These are phyloP conservation scores for Psammodynastes pulverulentus DNA, from an alignment of 2,113 vertebrate genomes.

Conservation along the genomic window DNA sequence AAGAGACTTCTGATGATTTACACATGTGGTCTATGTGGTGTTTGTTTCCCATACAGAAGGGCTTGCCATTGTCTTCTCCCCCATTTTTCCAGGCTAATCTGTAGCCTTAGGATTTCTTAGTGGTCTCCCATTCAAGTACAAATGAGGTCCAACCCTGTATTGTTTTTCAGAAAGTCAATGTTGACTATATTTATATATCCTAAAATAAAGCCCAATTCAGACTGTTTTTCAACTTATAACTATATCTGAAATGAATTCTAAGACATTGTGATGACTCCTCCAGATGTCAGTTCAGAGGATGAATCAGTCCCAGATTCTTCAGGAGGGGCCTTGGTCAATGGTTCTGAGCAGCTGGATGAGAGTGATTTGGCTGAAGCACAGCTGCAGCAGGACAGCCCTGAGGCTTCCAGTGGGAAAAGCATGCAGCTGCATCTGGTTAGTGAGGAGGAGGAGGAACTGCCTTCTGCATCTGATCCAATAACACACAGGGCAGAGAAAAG, in stretches of 20 bases:
- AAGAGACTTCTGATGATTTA: background rate
- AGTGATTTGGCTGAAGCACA: background rate
- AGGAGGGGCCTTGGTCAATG: background rate
- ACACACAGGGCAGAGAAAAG: background rate
- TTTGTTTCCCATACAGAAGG: background rate
- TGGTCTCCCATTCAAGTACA: background rate
- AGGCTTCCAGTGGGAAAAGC: background rate
- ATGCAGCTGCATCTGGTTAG: background rate
- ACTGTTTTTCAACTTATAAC: background rate
- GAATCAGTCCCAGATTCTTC: background rate
- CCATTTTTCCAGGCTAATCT: background rate
- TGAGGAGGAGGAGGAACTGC: background rate
- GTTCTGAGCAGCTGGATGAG: background rate
- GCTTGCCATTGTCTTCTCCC: background rate
- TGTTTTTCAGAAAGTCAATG: background rate
- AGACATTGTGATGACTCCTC: background rate
- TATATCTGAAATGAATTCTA: background rate
- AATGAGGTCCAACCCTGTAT: background rate
- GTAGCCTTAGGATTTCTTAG: background rate
- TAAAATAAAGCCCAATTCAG: background rate
- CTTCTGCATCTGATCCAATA: background rate
- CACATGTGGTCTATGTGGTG: background rate
- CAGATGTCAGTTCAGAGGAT: background rate
- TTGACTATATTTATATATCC: background rate
- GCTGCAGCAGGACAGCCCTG: background rate